These are phyloP conservation scores for Tenthredo distinguenda DNA, from an alignment of 2,888 invertebrate species.

Conservation along the genomic window DNA sequence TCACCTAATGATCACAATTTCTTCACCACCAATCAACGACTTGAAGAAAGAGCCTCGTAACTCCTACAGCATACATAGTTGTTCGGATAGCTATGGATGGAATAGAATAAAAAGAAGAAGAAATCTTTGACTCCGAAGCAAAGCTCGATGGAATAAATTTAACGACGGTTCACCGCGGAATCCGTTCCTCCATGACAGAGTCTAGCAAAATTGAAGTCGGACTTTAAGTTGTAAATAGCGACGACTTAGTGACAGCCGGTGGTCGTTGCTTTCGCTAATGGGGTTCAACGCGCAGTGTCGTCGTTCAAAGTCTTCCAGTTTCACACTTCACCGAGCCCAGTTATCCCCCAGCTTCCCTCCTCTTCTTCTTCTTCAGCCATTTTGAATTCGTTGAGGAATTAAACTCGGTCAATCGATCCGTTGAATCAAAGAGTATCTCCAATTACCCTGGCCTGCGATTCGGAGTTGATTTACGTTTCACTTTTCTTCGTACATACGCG, in stretches of 20 bases:
- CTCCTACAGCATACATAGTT: conserved; percentile 3
- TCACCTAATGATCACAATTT: conserved; percentile 39
- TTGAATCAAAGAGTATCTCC: conserved; percentile 7
- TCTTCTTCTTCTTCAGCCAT: neutral
- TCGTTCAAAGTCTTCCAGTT: conserved; percentile 4
- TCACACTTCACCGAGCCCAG: conserved; percentile 12
- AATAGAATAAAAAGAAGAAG: neutral
- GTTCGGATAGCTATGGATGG: neutral
- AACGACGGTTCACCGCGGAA: neutral
- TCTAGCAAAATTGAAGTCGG: neutral
- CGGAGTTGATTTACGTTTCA: conserved; percentile 49
- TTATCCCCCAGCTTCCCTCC: neutral
- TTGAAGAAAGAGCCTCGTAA: conserved; percentile 42
- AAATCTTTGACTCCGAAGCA: neutral
- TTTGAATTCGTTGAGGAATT: neutral
- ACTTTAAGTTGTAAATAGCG: conserved; percentile 25
- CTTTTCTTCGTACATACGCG: conserved; percentile 22
- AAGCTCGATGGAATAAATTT: neutral
- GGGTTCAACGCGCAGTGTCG: neutral
- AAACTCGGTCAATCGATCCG: conserved; percentile 29
- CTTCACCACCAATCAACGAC: conserved; percentile 31
- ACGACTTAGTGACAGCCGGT: conserved; percentile 32
- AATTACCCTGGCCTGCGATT: conserved; percentile 41
- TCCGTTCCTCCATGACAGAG: neutral
- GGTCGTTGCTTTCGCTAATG: conserved; percentile 32